A percentile compares a stretch with the other conserved stretches of the same genome.
Evolutionary conservation across 2,797 vertebrate genomes (phyloP).

Genomic region (Sebastes minor): DNA sequence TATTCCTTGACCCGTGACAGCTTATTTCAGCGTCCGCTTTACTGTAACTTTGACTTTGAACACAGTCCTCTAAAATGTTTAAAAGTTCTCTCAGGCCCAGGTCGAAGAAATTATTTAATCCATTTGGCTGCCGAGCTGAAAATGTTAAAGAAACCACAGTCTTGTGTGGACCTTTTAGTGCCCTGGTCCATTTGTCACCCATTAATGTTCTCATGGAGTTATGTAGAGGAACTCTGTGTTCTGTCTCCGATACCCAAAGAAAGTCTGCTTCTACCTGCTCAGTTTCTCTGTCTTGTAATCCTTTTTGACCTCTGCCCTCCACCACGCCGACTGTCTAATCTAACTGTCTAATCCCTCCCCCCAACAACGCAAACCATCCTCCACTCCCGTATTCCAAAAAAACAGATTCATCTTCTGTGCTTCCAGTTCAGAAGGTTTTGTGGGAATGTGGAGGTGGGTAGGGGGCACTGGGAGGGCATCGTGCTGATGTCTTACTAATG

Average conservation of each 20-base stretch:
- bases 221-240: not conserved
- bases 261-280: not conserved
- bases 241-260: not conserved
- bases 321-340: not conserved
- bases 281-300: not conserved
- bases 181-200: not conserved
- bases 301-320: not conserved
- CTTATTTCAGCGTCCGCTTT: not conserved
- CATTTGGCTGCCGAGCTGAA: not conserved
- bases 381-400: not conserved
- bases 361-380: not conserved
- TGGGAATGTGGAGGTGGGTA: constrained; percentile 18
- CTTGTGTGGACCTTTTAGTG: not conserved
- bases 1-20: not conserved
- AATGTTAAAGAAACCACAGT: not conserved
- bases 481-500: not conserved
- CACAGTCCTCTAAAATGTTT: not conserved
- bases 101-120: not conserved
- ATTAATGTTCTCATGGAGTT: not conserved
- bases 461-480: not conserved
- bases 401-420: constrained; percentile 10
- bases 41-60: not conserved
- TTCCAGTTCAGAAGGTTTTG: constrained; percentile 34
- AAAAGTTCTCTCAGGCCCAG: not conserved
- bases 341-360: not conserved